These are phyloP conservation scores for Haplochromis burtoni DNA, from an alignment of 2,113 vertebrate species.

Conservation along the genomic window DNA sequence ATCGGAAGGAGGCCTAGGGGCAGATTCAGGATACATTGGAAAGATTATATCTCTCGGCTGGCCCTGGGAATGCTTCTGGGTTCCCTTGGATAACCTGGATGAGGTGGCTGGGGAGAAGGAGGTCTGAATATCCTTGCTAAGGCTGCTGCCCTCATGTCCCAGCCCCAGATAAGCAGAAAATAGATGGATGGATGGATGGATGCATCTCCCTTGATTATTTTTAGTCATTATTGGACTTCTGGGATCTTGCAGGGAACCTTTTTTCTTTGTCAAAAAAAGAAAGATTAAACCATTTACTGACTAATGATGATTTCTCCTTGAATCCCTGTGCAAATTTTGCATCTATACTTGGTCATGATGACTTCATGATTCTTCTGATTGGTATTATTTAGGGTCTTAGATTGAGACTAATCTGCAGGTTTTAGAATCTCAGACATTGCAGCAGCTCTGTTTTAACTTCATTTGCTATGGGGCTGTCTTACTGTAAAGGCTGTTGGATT, in stretches of 20 bases:
- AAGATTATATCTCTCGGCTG: neutral
- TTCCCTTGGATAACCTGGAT: neutral
- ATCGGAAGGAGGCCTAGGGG: neutral
- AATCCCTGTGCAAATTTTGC: neutral
- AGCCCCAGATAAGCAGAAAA: neutral
- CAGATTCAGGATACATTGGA: neutral
- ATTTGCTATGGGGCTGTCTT: neutral
- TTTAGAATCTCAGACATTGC: neutral
- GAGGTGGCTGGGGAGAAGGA: neutral
- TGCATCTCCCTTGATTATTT: neutral
- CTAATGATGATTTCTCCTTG: neutral
- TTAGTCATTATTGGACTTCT: neutral
- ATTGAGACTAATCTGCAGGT: neutral
- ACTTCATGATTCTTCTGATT: neutral
- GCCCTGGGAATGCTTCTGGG: neutral
- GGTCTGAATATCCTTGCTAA: neutral
- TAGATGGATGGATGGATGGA: neutral
- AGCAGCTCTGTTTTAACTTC: neutral
- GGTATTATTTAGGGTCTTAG: neutral
- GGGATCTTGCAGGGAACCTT: neutral
- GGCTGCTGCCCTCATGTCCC: neutral
- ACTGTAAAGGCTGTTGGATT: neutral
- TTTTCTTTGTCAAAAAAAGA: neutral
- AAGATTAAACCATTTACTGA: neutral
- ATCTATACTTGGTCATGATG: neutral